Base-by-base conservation (phyloP, 2,888 invertebrate genomes). In the Ypsolopha scabrella region DNA sequence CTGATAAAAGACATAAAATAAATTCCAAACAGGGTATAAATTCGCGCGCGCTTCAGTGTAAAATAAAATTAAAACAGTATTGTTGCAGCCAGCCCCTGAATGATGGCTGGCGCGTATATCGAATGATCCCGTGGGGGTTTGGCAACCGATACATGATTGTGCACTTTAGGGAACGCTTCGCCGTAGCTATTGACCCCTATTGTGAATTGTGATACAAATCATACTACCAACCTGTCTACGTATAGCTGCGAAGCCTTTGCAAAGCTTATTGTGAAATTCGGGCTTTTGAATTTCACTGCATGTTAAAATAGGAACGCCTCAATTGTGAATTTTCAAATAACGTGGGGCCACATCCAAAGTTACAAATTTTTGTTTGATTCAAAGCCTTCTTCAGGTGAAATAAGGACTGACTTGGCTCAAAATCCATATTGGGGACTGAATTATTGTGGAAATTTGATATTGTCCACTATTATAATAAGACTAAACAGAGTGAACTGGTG, bases 111-210 rank as follows among this genome's bases (percentile, higher is more conserved):
- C 59, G 57, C 56, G 58, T 64, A 64, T 68, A 60, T 64, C 60
- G 67, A 62, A 54, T 62, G 67, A 62, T 70, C 71, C 78, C 78
- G 72, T 52, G 70, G 73, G 82, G 78, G 75, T 81, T 83, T 82
- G 80, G 81, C 79, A 80, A 78, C 76, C 79, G 70, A 75, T 79
- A 83, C 83, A 83, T 68, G 83, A 79, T 71, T 80, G 72, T 82
- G 82, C 83, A 82, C 83, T 83, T 80, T 55, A 57, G 60, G 52
- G 58, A 51, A 57, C 53, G 56, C 55, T 60, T 58, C 63, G 61
- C 61, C 58, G 14, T 35, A 55, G 62, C 62, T 33, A 48, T 61
- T 56, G 61, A 57, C 63, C 59, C 56, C 56, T 48, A 38, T 48
- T 13, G 46, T 11, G 9, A 13, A 9, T 9, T 24, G 9, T 13